Evolutionary conservation across 2,888 invertebrate species (phyloP).

Genomic region (Meganola albula): DNA sequence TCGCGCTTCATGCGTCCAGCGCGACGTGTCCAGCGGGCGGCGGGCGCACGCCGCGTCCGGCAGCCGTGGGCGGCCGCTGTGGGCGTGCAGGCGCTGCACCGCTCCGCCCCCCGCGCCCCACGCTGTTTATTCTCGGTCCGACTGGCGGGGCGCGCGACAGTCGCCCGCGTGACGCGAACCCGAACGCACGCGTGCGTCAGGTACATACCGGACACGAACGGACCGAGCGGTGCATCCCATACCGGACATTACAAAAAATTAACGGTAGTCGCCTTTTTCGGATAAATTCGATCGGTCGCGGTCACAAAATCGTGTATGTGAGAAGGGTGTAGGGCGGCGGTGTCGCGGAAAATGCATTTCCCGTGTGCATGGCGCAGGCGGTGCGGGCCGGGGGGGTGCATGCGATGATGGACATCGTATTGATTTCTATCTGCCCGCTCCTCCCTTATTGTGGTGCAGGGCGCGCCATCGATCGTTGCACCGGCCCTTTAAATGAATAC

Average conservation of each 20-base stretch:
- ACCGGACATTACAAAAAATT: slow-evolving; percentile 57
- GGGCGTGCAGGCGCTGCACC: slow-evolving; percentile 71
- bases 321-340: slow-evolving; percentile 50
- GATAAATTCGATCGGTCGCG: slow-evolving; percentile 23
- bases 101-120: slow-evolving; percentile 57
- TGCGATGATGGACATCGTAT: slow-evolving; percentile 79
- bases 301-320: slow-evolving; percentile 26
- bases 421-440: slow-evolving; percentile 78
- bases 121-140: slow-evolving; percentile 71
- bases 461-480: slow-evolving; percentile 74
- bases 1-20: slow-evolving; percentile 22
- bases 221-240: slow-evolving; percentile 66
- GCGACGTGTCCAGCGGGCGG: slow-evolving; percentile 26
- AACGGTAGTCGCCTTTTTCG: slow-evolving; percentile 37
- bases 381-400: slow-evolving; percentile 80
- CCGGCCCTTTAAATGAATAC: slow-evolving; percentile 53
- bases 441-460: slow-evolving; percentile 74
- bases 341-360: slow-evolving; percentile 68
- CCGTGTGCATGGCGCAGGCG: slow-evolving; percentile 72
- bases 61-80: slow-evolving; percentile 62
- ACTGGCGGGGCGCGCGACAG: slow-evolving; percentile 66
- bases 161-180: slow-evolving; percentile 72
- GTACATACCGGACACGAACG: slow-evolving; percentile 43
- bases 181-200: slow-evolving; percentile 62
- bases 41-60: slow-evolving; percentile 31